Evolutionary conservation across 1,140 invertebrate species (phyloP).

Genomic region (Drosophila tsacasi): DNA sequence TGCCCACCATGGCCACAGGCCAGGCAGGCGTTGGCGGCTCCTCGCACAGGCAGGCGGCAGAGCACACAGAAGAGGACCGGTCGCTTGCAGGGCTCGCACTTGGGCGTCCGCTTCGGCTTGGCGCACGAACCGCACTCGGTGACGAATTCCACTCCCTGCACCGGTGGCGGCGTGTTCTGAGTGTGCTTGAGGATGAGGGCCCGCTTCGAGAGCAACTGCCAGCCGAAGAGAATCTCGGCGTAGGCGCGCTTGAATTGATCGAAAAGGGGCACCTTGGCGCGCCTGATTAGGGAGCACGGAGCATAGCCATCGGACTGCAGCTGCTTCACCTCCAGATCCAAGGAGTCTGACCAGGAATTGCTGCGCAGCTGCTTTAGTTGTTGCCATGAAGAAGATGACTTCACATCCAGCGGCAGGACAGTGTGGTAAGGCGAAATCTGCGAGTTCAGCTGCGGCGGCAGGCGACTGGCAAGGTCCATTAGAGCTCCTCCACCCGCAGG

Average conservation of each 20-base stretch:
- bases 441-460: constrained; percentile 84
- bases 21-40: constrained; percentile 92
- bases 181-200: constrained; percentile 93
- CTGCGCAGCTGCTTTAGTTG: constrained; percentile 91
- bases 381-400: constrained; percentile 46
- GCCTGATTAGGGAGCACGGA: constrained; percentile 74
- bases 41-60: constrained; percentile 94
- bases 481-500: constrained; percentile 27
- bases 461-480: constrained; percentile 36
- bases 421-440: constrained; percentile 96
- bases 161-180: constrained; percentile 86
- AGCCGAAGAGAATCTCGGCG: constrained; percentile 94
- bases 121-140: constrained; percentile 91
- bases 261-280: constrained; percentile 88
- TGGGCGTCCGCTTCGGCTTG: constrained; percentile 86
- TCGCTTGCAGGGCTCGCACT: constrained; percentile 90
- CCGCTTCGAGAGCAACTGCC: constrained; percentile 92
- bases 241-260: constrained; percentile 95
- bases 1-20: constrained; percentile 97
- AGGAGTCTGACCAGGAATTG: constrained; percentile 95
- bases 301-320: constrained; percentile 57
- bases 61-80: constrained; percentile 92
- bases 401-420: constrained; percentile 90
- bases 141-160: constrained; percentile 91
- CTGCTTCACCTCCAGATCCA: constrained; percentile 86